Base-by-base conservation (phyloP, 2,113 vertebrate genomes). In the Lanius collurio region DNA sequence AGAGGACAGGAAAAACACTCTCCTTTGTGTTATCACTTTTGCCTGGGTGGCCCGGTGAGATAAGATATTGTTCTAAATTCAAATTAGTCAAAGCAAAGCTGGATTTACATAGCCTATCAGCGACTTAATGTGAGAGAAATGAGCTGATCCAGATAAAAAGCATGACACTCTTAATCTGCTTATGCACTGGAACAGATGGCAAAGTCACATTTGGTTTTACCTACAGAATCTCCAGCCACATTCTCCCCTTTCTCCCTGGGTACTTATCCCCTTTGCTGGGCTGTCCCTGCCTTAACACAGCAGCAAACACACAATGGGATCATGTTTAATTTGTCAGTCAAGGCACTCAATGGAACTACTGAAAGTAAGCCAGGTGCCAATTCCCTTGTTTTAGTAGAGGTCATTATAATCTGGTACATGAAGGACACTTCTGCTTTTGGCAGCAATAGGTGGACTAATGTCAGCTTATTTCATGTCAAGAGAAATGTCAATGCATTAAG, bases 21-120 rank as follows among this genome's bases (percentile, higher is more conserved):
- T 84, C 39, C 70, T 87, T 91, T 89, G 49, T 85, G 57, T 57
- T 89, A 77, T 63, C 33, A 0, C 60, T 93, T 94, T 74, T 90
- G 55, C 75, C 71, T 78, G 75, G 42, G 59, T 95, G 78, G 44
- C 63, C 42, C 4, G 9, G 59, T 57, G 60, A 74, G 82, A 94
- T 94, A 96, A 91, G 67, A 83, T 91, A 94, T 47, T 93, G 78
- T 90, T 89, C 78, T 75, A 85, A 93, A 87, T 96, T 80, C 78
- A 88, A 83, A 95, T 85, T 80, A 71, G 27, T 83, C 39, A 46
- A 68, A 92, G 47, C 44, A 90, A 78, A 87, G 24, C 27, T 83
- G 82, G 22, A 83, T 95, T 96, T 95, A 64, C 79, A 77, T n/a
- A 90, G 37, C 31, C 31, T 75, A 77, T 89, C 68, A 50, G 44